These are phyloP conservation scores for Macheiramphus alcinus DNA, from an alignment of 2,113 vertebrate genomes.

Conservation along the genomic window DNA sequence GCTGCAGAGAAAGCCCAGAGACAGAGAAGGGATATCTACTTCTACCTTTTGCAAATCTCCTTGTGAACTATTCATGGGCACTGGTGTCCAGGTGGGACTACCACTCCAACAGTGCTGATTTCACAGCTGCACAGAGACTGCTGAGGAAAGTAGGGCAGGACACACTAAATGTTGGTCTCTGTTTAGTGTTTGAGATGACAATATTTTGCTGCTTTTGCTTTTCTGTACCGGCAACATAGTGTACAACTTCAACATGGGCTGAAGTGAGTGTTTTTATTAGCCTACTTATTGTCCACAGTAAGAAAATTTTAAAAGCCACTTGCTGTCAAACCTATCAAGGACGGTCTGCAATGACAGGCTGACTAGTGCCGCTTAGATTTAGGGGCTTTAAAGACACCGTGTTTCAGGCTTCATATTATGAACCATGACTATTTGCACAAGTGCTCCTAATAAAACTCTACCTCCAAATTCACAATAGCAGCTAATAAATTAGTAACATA, in stretches of 20 bases:
- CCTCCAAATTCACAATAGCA: conserved; percentile 4
- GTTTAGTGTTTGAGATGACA: not conserved
- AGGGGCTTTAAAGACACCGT: not conserved
- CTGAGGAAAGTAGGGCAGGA: not conserved
- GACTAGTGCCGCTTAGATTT: not conserved
- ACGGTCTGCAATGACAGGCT: not conserved
- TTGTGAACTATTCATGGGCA: not conserved
- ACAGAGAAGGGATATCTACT: not conserved
- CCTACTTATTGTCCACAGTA: not conserved
- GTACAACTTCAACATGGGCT: not conserved
- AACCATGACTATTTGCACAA: conserved; percentile 1
- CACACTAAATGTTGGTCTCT: not conserved
- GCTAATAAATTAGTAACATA: conserved; percentile 12
- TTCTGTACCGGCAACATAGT: not conserved
- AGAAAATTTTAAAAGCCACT: not conserved
- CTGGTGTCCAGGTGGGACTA: not conserved
- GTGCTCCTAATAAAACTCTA: conserved; percentile 10
- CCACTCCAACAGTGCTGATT: not conserved
- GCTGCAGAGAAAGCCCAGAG: not conserved
- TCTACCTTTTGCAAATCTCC: not conserved
- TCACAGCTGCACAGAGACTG: not conserved
- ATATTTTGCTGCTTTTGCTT: not conserved
- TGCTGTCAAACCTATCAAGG: not conserved
- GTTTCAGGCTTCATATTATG: not conserved
- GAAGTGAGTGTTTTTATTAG: not conserved